A percentile compares a stretch with the other conserved stretches of the same genome.
Evolutionary conservation across 1,140 invertebrate species (phyloP).

Genomic region (Dendroctonus valens): DNA sequence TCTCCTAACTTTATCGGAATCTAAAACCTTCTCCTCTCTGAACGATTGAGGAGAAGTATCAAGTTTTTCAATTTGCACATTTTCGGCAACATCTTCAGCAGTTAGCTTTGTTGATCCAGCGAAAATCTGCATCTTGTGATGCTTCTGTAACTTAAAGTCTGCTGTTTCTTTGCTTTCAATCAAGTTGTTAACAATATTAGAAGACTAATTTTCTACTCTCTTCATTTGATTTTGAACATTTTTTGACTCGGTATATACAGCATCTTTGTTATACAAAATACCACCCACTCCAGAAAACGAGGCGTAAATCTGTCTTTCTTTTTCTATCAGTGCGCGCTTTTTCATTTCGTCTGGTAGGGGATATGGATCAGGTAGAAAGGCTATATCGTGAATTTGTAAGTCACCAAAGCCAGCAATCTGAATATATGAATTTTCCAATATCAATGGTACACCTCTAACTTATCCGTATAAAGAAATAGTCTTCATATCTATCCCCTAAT

Average conservation of each 20-base stretch:
- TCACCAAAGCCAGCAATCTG: slow-evolving; percentile 90
- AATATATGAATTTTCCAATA: slow-evolving; percentile 77
- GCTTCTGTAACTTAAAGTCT: slow-evolving; percentile 74
- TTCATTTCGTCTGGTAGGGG: slow-evolving; percentile 88
- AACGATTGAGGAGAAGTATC: no score
- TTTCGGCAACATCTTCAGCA: no score
- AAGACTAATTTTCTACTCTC: slow-evolving; percentile 60
- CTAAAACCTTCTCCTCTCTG: slow-evolving; percentile 41
- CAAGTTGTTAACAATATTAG: slow-evolving; percentile 68
- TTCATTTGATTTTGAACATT: slow-evolving; percentile 83
- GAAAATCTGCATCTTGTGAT: slow-evolving; percentile 75
- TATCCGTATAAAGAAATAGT: slow-evolving; percentile 96
- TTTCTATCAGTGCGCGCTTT: slow-evolving; percentile 83
- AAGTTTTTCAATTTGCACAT: no score
- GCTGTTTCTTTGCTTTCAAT: slow-evolving; percentile 78
- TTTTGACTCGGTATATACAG: slow-evolving; percentile 95
- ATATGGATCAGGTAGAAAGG: slow-evolving; percentile 91
- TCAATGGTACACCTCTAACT: slow-evolving; percentile 88
- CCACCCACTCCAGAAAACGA: slow-evolving; percentile 99
- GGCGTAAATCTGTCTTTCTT: slow-evolving; percentile 93
- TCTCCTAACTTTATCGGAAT: slow-evolving; percentile 54
- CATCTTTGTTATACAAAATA: slow-evolving; percentile 99
- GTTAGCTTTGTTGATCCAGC: slow-evolving; percentile 52
- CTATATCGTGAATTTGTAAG: slow-evolving; percentile 77
- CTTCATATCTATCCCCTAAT: slow-evolving; percentile 88